phyloP scores from a whole-genome alignment of 2,797 vertebrate species.

The Antennarius maculatus region DNA sequence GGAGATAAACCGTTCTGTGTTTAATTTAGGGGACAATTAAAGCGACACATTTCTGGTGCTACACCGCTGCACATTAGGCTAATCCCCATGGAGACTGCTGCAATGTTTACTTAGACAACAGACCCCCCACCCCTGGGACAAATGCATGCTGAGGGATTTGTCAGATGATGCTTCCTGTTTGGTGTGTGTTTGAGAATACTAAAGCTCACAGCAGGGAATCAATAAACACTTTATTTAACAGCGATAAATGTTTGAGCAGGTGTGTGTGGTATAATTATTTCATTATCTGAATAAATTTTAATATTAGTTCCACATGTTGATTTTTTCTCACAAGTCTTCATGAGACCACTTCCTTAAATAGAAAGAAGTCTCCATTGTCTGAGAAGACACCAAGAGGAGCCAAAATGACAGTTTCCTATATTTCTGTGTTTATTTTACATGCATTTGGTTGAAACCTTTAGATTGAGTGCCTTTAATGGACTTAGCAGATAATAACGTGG shows the following conservation, averaged over 20 bases:
- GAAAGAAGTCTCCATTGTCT: no score
- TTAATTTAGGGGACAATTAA: conserved; percentile 76
- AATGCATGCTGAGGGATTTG: conserved; percentile 44
- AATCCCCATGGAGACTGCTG: conserved; percentile 67
- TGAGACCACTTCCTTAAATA: not conserved
- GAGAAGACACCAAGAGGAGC: no score
- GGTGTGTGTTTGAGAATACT: conserved; percentile 38
- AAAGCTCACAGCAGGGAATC: conserved; percentile 38
- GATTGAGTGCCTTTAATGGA: no score
- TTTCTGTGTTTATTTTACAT: not conserved
- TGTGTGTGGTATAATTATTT: conserved; percentile 24
- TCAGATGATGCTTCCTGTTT: conserved; percentile 39
- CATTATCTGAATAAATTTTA: conserved; percentile 4
- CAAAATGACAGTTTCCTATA: no score
- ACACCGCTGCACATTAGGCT: conserved; percentile 56
- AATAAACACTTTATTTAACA: conserved; percentile 32
- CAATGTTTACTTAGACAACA: conserved; percentile 64
- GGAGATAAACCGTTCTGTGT: conserved; percentile 63
- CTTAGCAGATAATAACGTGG: no score
- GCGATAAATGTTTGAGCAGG: conserved; percentile 19
- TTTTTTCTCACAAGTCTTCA: not conserved
- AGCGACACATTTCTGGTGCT: conserved; percentile 50
- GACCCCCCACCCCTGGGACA: conserved; percentile 20
- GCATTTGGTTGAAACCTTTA: not conserved
- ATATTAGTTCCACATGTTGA: not conserved